Evolutionary conservation across 2,888 invertebrate species (phyloP), one percentile per base, ranked within the genome.

Genomic region (Drosophila neotestacea): DNA sequence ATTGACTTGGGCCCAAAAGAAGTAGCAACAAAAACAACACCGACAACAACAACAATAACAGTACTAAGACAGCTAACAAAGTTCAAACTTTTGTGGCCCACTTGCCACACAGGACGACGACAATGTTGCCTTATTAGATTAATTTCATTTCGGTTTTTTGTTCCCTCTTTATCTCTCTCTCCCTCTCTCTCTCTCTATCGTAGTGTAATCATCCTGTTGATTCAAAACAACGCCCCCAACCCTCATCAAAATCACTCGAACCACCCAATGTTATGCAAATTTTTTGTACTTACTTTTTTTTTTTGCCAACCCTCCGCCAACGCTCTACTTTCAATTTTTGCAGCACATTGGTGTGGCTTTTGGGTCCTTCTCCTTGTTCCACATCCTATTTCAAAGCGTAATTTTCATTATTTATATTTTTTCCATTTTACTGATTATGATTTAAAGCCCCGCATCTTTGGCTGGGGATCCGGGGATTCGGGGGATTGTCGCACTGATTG

Each of bases 121-220:
- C 90, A 90, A 88, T 90, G 87, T 85, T 90, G 90, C 91, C 86
- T 91, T 90, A 90, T 91, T 90, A 90, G 90, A 90, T 90, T 91
- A 90, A 90, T 90, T 91, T 90, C 87, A 91, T 89, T 91, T 88
- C 34, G 71, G 80, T 71, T 77, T 67, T 64, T 64, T 68, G 30
- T 50, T 58, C 42, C 34, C 39, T 44, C 10, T 11, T 50, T 58
- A 36, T 30, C 39, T 44, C 10, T 27, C 16, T 6, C 50, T 4
- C 22, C 13, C 48, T n/a, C 41, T 1, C 48, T 30, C 54, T 38
- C 30, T n/a, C 22, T 52, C 41, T 38, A 4, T 41, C 27, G 69
- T 32, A 52, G 36, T 69, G 76, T 85, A 85, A 82, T 84, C 90
- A 73, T 84, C 84, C 84, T 84, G 84, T 84, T 84, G 84, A 89